Evolutionary conservation across 2,888 invertebrate species (phyloP), one percentile per base, ranked within the genome.

Genomic region (Phasia obesa): DNA sequence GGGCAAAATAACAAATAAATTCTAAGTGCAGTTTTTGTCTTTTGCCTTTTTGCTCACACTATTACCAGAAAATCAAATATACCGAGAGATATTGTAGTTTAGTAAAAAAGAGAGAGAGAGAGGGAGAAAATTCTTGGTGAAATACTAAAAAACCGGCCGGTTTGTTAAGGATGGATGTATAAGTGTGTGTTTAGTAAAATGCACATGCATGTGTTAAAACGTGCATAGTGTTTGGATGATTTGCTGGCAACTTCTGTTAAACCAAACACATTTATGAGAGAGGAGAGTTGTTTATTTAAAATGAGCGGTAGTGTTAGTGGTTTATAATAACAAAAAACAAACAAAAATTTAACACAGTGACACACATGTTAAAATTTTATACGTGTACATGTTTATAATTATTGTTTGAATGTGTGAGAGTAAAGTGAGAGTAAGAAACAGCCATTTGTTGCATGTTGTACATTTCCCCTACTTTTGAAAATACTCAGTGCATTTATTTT

Each of bases 401-500:
- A 55, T 62, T 21, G 25, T 59, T 51, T 23, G 11, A 27, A 15
- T 35, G 60, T 79, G 1, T 35, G 7, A 49, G 25, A 49, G 25
- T 47, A 55, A n/a, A 70, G 35, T 60, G 77, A 76, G 71, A 79
- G 75, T 55, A 67, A 57, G 49, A 42, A 53, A 70, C 55, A 75
- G 62, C 75, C 74, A 81, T 79, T 74, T 81, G 79, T 81, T 78
- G 81, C 75, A 84, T 81, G 81, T 47, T 42, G 17, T 60, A 47
- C 11, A 84, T 84, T 85, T 85, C 85, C 85, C 85, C 85, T 85
- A 81, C 76, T 84, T 85, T 69, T 60, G 25, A 2, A 62, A 59
- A 70, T 71, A 53, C 51, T 53, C n/a, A 64, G 2, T 65, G 73
- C 53, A 70, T 47, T 64, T 35, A 19, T 44, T 13, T 7, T 15